Evolutionary conservation across 2,888 invertebrate species (phyloP).

Genomic region (Cosmia pyralina): DNA sequence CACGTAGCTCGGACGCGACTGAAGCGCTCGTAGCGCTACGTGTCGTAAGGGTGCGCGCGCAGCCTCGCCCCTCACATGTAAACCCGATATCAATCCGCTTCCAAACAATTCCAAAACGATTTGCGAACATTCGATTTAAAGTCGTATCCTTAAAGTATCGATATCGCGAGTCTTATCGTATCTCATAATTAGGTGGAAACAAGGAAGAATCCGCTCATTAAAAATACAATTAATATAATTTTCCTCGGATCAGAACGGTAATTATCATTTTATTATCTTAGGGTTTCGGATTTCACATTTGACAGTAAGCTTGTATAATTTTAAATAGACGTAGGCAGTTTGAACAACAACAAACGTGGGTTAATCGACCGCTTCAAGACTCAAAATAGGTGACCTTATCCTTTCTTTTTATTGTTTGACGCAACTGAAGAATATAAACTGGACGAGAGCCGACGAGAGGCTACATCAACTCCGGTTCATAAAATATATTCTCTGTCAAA

Average conservation of each 20-base stretch:
- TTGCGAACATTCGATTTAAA: conserved; percentile 78
- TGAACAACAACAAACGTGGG: conserved; percentile 7
- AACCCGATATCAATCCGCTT: conserved; percentile 87
- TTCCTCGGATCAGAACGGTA: conserved; percentile 9
- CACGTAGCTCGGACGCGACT: conserved; percentile 85
- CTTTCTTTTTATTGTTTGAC: conserved; percentile 14
- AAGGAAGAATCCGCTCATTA: not conserved
- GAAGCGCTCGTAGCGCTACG: conserved; percentile 82
- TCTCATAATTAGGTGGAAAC: conserved; percentile 32
- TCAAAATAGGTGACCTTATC: conserved; percentile 18
- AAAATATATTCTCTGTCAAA: conserved; percentile 41
- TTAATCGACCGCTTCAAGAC: conserved; percentile 1
- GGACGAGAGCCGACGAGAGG: conserved; percentile 7
- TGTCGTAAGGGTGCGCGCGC: conserved; percentile 85
- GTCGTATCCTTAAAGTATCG: conserved; percentile 56
- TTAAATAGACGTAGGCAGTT: not conserved
- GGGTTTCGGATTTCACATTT: not conserved
- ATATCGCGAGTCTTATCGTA: conserved; percentile 29
- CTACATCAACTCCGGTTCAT: conserved; percentile 22
- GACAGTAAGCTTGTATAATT: not conserved
- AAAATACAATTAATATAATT: conserved; percentile 22
- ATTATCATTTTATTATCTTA: not conserved
- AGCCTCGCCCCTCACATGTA: conserved; percentile 87
- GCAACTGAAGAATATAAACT: conserved; percentile 25
- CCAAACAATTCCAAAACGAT: conserved; percentile 81